A percentile compares a stretch with the other conserved stretches of the same genome.
phyloP scores from a whole-genome alignment of 1,140 invertebrate species.

The Drosophila takahashii region DNA sequence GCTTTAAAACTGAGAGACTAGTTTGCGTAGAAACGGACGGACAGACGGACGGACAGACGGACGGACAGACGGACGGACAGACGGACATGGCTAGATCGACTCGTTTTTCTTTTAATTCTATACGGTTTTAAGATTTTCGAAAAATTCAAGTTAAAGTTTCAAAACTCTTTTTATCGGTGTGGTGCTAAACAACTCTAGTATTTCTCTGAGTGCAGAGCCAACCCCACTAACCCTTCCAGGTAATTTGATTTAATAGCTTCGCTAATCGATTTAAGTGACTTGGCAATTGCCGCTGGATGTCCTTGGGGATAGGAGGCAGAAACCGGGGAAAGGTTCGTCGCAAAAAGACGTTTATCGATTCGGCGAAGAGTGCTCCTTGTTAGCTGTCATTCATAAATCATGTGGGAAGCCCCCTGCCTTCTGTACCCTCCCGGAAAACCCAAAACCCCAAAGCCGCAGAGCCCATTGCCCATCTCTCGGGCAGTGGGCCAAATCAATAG shows the following conservation, averaged over 20 bases:
- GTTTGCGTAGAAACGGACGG: too few relatives aligned
- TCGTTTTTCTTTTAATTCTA: too few relatives aligned
- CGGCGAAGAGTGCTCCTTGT: constrained; percentile 47
- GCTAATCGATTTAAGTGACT: constrained; percentile 60
- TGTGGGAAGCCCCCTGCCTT: constrained; percentile 8
- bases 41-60: too few relatives aligned
- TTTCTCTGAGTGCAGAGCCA: neutral
- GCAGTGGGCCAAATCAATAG: constrained; percentile 59
- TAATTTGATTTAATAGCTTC: constrained; percentile 42
- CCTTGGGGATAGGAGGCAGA: constrained; percentile 11
- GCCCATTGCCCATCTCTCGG: constrained; percentile 16
- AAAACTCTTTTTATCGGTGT: too few relatives aligned
- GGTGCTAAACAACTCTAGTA: neutral
- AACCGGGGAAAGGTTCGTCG: constrained; percentile 8
- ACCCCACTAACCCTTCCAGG: constrained; percentile 6
- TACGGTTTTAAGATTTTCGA: too few relatives aligned
- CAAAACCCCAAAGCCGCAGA: neutral
- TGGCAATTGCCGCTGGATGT: constrained; percentile 29
- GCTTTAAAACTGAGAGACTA: too few relatives aligned
- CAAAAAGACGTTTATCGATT: constrained; percentile 36
- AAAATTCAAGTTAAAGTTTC: too few relatives aligned
- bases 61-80: too few relatives aligned
- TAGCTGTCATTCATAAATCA: constrained; percentile 74
- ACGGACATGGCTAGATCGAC: too few relatives aligned
- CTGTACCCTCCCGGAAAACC: neutral